Evolutionary conservation across 2,113 vertebrate genomes (phyloP).

Genomic region (Pogonocichla stellata): DNA sequence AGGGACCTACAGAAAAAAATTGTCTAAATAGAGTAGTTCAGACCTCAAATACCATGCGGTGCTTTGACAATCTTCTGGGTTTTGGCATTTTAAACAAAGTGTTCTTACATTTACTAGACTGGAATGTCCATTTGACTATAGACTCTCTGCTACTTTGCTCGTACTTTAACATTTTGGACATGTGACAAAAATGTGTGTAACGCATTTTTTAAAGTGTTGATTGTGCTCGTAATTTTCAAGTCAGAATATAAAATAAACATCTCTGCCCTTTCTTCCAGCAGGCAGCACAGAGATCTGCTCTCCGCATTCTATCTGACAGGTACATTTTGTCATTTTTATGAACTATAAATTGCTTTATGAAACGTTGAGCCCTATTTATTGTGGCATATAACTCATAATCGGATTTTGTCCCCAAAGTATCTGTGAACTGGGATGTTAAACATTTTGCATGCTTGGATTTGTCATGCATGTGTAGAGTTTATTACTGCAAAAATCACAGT

Average conservation of each 20-base stretch:
- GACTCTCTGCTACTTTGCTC: conserved; percentile 27
- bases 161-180: conserved; percentile 67
- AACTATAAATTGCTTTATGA: conserved; percentile 86
- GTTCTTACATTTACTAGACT: conserved; percentile 14
- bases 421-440: conserved; percentile 79
- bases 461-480: conserved; percentile 79
- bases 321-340: conserved; percentile 87
- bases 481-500: conserved; percentile 71
- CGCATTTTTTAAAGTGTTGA: conserved; percentile 68
- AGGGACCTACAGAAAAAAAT: neutral
- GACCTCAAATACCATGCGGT: conserved; percentile 1
- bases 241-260: conserved; percentile 83
- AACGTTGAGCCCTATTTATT: conserved; percentile 82
- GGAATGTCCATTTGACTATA: conserved; percentile 49
- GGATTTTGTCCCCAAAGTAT: conserved; percentile 79
- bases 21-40: neutral
- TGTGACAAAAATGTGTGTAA: conserved; percentile 69
- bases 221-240: conserved; percentile 77
- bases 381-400: conserved; percentile 82
- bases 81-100: neutral
- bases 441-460: conserved; percentile 81
- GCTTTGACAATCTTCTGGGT: conserved; percentile 27
- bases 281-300: conserved; percentile 81
- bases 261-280: conserved; percentile 83
- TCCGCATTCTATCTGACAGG: conserved; percentile 81